A percentile compares a stretch with the other conserved stretches of the same genome.
phyloP scores from a whole-genome alignment of 1,140 invertebrate genomes.

The Epicauta chinensis region DNA sequence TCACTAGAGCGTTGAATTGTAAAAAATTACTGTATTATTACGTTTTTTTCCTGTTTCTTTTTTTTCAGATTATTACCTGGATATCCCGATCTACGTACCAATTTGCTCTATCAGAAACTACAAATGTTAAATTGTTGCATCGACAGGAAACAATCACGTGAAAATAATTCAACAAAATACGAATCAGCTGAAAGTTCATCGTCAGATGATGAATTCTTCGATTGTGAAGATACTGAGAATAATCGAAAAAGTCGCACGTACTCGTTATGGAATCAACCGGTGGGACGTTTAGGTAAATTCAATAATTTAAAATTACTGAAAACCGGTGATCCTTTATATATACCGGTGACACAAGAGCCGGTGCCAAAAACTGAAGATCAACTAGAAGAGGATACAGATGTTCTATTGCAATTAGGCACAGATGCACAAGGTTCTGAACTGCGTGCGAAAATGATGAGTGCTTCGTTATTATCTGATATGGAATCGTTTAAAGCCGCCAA shows the following conservation, averaged over 20 bases:
- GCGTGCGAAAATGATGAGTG: constrained; percentile 89
- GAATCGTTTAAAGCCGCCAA: constrained; percentile 99
- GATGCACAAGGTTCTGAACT: constrained; percentile 76
- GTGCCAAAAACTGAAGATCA: constrained; percentile 97
- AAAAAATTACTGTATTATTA: not conserved
- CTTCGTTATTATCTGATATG: constrained; percentile 94
- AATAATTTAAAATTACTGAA: constrained; percentile 60
- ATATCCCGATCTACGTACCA: constrained; percentile 76
- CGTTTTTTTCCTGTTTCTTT: constrained; percentile 21
- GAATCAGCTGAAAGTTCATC: constrained; percentile 33
- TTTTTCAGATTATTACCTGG: constrained; percentile 64
- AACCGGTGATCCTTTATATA: constrained; percentile 67
- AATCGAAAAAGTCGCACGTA: constrained; percentile 42
- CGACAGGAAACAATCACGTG: constrained; percentile 58
- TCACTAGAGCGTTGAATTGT: not conserved
- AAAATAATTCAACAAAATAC: constrained; percentile 34
- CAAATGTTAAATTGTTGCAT: constrained; percentile 97
- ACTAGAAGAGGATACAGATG: constrained; percentile 86
- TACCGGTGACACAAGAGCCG: constrained; percentile 90
- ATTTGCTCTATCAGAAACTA: constrained; percentile 92
- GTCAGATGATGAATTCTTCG: constrained; percentile 72
- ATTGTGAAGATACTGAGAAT: constrained; percentile 64
- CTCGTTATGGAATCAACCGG: constrained; percentile 60
- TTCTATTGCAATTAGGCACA: constrained; percentile 79
- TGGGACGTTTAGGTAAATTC: constrained; percentile 64